Evolutionary conservation across 2,113 vertebrate species (phyloP).

Genomic region (Microcebus tavaratra): DNA sequence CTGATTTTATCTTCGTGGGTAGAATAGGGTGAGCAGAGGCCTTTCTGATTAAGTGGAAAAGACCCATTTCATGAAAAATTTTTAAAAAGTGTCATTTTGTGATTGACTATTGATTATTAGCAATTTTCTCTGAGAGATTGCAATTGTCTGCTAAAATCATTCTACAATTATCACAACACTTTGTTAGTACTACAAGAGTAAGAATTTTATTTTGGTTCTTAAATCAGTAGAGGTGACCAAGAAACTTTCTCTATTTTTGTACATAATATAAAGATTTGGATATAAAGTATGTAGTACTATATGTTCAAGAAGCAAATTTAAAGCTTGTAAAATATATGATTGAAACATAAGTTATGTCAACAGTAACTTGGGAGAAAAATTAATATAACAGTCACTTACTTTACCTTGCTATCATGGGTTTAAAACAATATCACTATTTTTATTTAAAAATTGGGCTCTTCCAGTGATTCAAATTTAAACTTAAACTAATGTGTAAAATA

Average conservation of each 20-base stretch:
- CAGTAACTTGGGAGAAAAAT: neutral
- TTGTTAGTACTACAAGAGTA: neutral
- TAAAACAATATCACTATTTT: constrained; percentile 12
- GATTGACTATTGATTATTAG: neutral
- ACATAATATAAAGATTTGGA: neutral
- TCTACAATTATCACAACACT: neutral
- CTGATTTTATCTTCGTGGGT: neutral
- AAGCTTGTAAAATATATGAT: neutral
- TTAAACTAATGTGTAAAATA: neutral
- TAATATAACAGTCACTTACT: constrained; percentile 16
- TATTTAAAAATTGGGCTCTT: neutral
- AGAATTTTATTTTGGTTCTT: neutral
- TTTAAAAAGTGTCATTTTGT: neutral
- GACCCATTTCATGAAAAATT: neutral
- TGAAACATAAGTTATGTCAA: neutral
- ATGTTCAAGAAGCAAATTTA: neutral
- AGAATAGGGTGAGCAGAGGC: accelerated
- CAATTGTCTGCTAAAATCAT: neutral
- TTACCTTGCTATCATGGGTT: constrained; percentile 23
- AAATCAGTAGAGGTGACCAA: neutral
- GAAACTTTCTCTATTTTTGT: neutral
- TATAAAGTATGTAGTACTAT: neutral
- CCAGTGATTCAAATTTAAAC: neutral
- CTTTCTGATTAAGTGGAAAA: neutral
- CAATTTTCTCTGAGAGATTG: neutral